Evolutionary conservation across 2,888 invertebrate genomes (phyloP).

Genomic region (Heliothis peltigera): DNA sequence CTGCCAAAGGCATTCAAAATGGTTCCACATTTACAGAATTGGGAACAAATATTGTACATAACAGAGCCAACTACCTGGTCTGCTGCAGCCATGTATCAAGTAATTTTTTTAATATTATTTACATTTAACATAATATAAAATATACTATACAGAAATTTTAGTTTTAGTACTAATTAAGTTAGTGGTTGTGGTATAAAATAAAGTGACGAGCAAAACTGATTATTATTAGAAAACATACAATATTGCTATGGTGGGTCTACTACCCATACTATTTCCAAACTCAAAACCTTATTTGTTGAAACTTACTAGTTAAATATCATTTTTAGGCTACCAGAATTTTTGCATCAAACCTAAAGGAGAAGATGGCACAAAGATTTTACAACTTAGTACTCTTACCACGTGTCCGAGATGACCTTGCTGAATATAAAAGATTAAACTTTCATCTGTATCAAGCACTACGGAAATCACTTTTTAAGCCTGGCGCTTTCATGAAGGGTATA

Average conservation of each 20-base stretch:
- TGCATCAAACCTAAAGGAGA: constrained; percentile 98
- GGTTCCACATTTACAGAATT: constrained; percentile 96
- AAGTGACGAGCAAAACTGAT: too few species aligned
- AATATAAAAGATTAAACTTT: constrained; percentile 98
- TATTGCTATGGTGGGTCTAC: too few species aligned
- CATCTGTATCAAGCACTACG: constrained; percentile 98
- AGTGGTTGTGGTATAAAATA: too few species aligned
- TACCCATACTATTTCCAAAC: neutral
- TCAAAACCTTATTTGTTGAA: neutral
- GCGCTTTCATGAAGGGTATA: constrained; percentile 99
- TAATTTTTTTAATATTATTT: constrained; percentile 47
- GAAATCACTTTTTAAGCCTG: constrained; percentile 98
- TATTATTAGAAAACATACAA: too few species aligned
- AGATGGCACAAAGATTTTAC: constrained; percentile 98
- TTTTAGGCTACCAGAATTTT: constrained; percentile 96
- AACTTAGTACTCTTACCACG: constrained; percentile 97
- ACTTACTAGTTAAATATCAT: constrained; percentile 5
- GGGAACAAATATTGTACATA: constrained; percentile 97
- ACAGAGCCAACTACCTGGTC: constrained; percentile 99
- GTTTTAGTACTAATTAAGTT: too few species aligned
- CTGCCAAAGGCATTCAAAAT: constrained; percentile 99
- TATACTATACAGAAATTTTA: too few species aligned
- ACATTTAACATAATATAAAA: neutral
- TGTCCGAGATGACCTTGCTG: constrained; percentile 97
- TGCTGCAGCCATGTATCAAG: constrained; percentile 98